These are phyloP conservation scores for Hyaena hyaena DNA, from an alignment of 2,113 vertebrate genomes.

Conservation along the genomic window DNA sequence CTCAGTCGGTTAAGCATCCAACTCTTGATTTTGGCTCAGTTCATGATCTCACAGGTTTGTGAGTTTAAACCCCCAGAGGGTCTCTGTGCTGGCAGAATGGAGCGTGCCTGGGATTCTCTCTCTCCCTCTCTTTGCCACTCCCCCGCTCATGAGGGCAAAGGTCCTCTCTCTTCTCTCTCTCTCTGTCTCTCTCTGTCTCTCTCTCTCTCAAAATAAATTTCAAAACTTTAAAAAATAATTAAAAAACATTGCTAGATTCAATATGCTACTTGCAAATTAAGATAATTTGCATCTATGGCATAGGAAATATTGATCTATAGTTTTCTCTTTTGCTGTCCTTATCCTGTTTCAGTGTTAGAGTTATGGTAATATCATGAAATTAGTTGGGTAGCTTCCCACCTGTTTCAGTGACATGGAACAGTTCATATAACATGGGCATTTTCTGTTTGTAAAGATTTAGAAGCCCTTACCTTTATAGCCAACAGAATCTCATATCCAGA, in stretches of 20 bases:
- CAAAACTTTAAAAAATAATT: neutral
- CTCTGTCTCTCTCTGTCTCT: no score
- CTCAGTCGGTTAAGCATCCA: no score
- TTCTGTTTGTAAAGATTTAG: constrained; percentile 41
- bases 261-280: neutral
- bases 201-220: no score
- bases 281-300: neutral
- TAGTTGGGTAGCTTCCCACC: neutral
- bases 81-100: no score
- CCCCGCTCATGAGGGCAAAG: no score
- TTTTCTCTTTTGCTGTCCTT: neutral
- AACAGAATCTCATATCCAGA: neutral
- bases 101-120: no score
- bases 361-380: neutral
- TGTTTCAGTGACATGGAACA: neutral
- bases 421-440: neutral
- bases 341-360: neutral
- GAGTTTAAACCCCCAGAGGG: no score
- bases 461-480: neutral
- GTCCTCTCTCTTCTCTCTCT: no score
- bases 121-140: no score
- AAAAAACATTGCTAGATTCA: neutral
- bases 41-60: no score
- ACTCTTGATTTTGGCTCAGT: no score
- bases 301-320: neutral